A percentile compares a stretch with the other conserved stretches of the same genome.
Evolutionary conservation across 2,113 vertebrate species (phyloP).

Genomic region (Electrona antarctica): DNA sequence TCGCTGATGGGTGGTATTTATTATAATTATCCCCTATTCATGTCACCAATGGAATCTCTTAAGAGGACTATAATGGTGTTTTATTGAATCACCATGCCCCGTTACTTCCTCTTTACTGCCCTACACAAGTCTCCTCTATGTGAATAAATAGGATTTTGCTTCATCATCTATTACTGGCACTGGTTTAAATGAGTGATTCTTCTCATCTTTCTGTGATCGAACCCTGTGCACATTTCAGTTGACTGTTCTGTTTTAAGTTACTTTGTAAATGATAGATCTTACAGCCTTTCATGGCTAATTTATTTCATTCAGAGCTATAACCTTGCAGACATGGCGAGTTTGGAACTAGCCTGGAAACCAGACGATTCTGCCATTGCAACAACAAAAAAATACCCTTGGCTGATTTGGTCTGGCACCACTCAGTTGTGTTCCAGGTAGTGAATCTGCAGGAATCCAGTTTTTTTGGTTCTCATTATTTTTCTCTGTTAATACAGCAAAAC

Average conservation of each 20-base stretch:
- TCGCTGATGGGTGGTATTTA: constrained; percentile 93
- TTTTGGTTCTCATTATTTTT: neutral
- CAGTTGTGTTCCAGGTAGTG: neutral
- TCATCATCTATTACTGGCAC: constrained; percentile 37
- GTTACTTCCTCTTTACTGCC: constrained; percentile 61
- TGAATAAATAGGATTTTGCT: constrained; percentile 62
- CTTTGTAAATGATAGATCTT: neutral
- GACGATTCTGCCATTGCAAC: no score
- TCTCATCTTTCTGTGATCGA: constrained; percentile 21
- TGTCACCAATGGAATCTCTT: constrained; percentile 89
- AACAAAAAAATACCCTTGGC: no score
- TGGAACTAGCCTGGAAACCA: no score
- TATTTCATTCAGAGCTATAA: constrained; percentile 13
- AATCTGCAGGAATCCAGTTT: neutral
- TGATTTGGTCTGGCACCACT: no score
- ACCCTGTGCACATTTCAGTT: constrained; percentile 12
- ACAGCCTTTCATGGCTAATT: constrained; percentile 22
- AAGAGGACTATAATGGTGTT: constrained; percentile 87
- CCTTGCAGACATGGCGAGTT: neutral
- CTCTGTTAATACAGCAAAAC: no score
- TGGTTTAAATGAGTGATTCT: constrained; percentile 36
- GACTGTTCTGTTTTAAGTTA: constrained; percentile 20
- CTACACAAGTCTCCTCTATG: constrained; percentile 65
- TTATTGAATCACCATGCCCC: constrained; percentile 88
- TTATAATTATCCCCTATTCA: constrained; percentile 92